Percentiles rank a stretch among this genome's conserved stretches.
Evolutionary conservation across 2,113 vertebrate species (phyloP).

Genomic region (Colossoma macropomum): DNA sequence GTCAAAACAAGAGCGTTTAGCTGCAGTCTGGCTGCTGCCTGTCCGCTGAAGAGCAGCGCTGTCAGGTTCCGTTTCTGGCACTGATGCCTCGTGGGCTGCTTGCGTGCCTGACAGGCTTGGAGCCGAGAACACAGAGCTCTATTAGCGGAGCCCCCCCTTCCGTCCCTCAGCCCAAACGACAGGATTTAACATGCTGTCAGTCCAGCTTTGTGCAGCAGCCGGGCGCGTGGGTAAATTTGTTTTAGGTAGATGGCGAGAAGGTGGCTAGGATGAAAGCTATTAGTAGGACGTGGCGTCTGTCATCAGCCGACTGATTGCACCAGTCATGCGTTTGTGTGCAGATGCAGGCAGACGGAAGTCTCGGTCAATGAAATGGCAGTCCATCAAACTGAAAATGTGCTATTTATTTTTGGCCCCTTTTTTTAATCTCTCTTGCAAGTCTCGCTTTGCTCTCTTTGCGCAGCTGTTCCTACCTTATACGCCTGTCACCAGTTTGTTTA

Average conservation of each 20-base stretch:
- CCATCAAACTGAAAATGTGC: background rate
- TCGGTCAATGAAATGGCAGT: background rate
- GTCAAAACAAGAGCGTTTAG: conserved; percentile 54
- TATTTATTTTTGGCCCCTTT: conserved; percentile 25
- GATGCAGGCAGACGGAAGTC: conserved; percentile 50
- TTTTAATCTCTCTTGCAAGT: background rate
- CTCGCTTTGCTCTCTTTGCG: conserved; percentile 48
- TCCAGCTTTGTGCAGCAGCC: conserved; percentile 43
- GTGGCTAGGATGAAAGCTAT: conserved; percentile 27
- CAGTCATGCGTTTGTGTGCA: conserved; percentile 41
- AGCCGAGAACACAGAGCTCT: conserved; percentile 28
- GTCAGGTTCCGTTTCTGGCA: conserved; percentile 24
- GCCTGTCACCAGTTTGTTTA: conserved; percentile 60
- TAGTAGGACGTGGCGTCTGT: conserved; percentile 22
- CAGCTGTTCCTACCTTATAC: conserved; percentile 24
- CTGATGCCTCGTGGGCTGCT: conserved; percentile 27
- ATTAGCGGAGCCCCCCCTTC: conserved; percentile 19
- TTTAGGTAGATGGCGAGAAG: conserved; percentile 30
- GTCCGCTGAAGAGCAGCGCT: conserved; percentile 43
- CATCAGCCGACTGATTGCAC: conserved; percentile 54
- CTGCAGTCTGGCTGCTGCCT: conserved; percentile 35
- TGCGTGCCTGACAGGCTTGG: conserved; percentile 38
- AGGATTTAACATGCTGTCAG: conserved; percentile 49
- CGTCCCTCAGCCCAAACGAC: conserved; percentile 39
- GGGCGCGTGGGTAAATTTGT: conserved; percentile 43